A percentile compares a stretch with the other conserved stretches of the same genome.
phyloP scores from a whole-genome alignment of 2,888 invertebrate genomes.

The Idaea aversata region DNA sequence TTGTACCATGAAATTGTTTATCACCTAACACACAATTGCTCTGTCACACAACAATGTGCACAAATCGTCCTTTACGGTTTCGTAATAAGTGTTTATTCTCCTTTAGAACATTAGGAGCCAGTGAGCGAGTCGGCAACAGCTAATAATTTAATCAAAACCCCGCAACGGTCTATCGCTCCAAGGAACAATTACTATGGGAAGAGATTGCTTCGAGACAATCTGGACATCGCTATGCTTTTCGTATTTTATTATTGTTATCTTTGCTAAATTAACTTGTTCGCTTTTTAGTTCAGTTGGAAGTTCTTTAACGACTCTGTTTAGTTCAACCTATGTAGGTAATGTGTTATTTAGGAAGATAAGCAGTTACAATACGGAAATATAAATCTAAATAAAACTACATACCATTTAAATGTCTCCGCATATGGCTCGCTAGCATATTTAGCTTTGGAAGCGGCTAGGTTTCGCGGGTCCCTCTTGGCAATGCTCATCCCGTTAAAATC shows the following conservation, averaged over 20 bases:
- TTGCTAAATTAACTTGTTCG: constrained; percentile 33
- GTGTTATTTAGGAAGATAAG: not conserved
- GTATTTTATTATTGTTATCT: constrained; percentile 36
- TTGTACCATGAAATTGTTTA: not conserved
- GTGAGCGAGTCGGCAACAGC: constrained; percentile 25
- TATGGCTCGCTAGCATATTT: no score
- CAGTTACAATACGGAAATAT: no score
- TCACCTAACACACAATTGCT: constrained; percentile 3
- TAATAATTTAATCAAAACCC: constrained; percentile 61
- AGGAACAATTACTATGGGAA: constrained; percentile 38
- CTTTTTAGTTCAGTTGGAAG: not conserved
- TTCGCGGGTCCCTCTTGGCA: no score
- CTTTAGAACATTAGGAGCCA: constrained; percentile 27
- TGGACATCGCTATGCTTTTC: constrained; percentile 21
- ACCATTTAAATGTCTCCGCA: no score
- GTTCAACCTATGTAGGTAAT: not conserved
- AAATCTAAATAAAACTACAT: no score
- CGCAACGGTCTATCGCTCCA: constrained; percentile 26
- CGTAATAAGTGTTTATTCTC: constrained; percentile 39
- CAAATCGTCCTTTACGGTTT: constrained; percentile 30
- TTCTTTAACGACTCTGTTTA: not conserved
- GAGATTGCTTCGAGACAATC: constrained; percentile 34
- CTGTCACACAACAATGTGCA: constrained; percentile 29
- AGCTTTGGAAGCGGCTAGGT: no score
- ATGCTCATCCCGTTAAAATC: no score